Conservation (phyloP, 2,113 vertebrate species). For the Ptilonorhynchus violaceus region DNA sequence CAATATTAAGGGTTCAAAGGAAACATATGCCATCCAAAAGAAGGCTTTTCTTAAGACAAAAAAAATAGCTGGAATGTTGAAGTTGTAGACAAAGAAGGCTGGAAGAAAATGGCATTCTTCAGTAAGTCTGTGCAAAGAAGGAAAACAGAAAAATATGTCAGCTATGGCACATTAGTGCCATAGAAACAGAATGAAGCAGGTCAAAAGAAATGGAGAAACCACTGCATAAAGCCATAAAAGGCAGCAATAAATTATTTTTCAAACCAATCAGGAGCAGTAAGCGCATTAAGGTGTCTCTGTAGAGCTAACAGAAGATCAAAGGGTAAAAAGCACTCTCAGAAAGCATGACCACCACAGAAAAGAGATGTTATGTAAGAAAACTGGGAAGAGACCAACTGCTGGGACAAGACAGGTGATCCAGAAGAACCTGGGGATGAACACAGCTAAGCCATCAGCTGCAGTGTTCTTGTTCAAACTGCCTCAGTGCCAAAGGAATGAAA, state of each 20-base stretch:
- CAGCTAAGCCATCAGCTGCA: background rate
- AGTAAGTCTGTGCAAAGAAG: background rate
- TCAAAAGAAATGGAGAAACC: background rate
- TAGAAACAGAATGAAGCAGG: background rate
- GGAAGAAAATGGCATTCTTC: background rate
- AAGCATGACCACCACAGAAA: background rate
- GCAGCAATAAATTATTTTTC: background rate
- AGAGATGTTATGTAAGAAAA: background rate
- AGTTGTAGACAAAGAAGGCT: background rate
- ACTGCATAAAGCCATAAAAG: background rate
- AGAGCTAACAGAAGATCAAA: background rate
- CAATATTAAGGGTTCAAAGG: background rate
- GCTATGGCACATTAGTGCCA: background rate
- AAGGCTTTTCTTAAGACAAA: background rate
- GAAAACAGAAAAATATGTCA: background rate
- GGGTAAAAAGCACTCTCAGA: background rate
- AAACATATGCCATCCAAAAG: background rate
- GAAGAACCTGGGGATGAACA: background rate
- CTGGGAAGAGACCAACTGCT: background rate
- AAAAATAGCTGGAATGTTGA: background rate
- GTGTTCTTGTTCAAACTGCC: background rate
- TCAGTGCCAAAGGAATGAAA: background rate
- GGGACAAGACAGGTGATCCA: background rate
- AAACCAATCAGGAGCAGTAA: background rate
- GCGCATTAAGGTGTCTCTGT: background rate